A percentile compares a stretch with the other conserved stretches of the same genome.
Conservation (phyloP, 2,113 vertebrate genomes). For the Pogona vitticeps region DNA sequence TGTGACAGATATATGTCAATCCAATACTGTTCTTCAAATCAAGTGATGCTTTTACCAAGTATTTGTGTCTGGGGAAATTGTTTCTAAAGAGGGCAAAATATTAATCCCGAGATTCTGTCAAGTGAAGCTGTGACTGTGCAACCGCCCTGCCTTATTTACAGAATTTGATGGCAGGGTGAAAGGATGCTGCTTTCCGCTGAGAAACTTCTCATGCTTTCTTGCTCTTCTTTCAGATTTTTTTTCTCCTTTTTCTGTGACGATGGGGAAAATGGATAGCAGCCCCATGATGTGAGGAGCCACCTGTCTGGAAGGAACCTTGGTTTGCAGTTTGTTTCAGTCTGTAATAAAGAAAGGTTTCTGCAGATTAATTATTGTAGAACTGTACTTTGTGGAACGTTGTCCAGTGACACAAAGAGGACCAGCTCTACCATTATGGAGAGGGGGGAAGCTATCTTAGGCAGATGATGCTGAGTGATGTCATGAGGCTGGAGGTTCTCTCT, state of each 20-base stretch:
- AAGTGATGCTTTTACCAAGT: too few species aligned
- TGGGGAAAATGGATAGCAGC: background rate
- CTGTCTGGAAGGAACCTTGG: background rate
- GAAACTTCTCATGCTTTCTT: background rate
- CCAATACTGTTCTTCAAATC: too few species aligned
- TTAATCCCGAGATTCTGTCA: too few species aligned
- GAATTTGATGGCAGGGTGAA: background rate
- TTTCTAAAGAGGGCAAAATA: too few species aligned
- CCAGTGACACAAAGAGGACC: background rate
- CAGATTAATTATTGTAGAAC: background rate
- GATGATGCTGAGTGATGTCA: too few species aligned
- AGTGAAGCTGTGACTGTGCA: background rate
- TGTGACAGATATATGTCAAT: too few species aligned
- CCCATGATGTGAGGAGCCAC: background rate
- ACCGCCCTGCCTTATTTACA: background rate
- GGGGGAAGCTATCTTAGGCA: background rate
- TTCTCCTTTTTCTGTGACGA: background rate
- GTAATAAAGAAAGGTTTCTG: background rate
- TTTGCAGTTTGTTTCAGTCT: background rate
- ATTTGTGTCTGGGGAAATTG: too few species aligned
- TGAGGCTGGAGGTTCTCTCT: background rate
- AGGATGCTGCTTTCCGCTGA: background rate
- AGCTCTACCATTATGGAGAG: background rate
- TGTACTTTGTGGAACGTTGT: background rate
- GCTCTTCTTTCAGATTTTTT: background rate